A percentile compares a stretch with the other conserved stretches of the same genome.
phyloP scores from a whole-genome alignment of 2,888 invertebrate species.

The Drosophila mulleri region DNA sequence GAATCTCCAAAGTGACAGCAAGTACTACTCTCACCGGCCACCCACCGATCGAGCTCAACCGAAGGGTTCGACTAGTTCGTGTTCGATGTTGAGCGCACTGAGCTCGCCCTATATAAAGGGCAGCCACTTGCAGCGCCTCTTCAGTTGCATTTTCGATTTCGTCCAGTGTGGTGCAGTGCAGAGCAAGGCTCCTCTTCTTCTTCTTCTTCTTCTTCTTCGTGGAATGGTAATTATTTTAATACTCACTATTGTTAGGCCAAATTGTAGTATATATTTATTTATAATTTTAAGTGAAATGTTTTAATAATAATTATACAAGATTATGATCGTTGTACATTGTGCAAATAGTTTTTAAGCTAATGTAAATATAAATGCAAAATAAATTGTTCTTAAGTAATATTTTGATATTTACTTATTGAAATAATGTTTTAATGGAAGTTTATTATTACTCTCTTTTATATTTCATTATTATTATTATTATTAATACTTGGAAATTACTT shows the following conservation, averaged over 20 bases:
- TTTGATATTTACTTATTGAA: too few species aligned
- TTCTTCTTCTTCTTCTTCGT: neutral
- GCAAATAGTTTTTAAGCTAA: too few species aligned
- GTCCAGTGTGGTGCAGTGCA: neutral
- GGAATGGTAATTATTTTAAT: neutral
- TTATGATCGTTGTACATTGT: too few species aligned
- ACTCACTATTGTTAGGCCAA: neutral
- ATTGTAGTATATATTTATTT: neutral
- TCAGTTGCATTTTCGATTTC: neutral
- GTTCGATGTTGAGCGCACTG: neutral
- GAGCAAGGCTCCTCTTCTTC: too few species aligned
- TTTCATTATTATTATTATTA: too few species aligned
- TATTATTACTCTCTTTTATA: too few species aligned
- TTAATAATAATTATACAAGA: too few species aligned
- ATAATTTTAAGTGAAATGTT: neutral
- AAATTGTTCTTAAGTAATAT: too few species aligned
- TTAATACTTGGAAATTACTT: neutral
- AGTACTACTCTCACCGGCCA: neutral
- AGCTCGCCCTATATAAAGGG: neutral
- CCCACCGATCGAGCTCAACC: neutral
- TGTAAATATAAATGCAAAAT: too few species aligned
- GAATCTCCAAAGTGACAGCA: neutral
- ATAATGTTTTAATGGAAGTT: too few species aligned
- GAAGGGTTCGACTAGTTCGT: neutral
- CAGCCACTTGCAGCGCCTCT: neutral